Percentiles rank a stretch among this genome's conserved stretches.
These are phyloP conservation scores for Actenoides hombroni DNA, from an alignment of 2,113 vertebrate genomes.

Conservation along the genomic window DNA sequence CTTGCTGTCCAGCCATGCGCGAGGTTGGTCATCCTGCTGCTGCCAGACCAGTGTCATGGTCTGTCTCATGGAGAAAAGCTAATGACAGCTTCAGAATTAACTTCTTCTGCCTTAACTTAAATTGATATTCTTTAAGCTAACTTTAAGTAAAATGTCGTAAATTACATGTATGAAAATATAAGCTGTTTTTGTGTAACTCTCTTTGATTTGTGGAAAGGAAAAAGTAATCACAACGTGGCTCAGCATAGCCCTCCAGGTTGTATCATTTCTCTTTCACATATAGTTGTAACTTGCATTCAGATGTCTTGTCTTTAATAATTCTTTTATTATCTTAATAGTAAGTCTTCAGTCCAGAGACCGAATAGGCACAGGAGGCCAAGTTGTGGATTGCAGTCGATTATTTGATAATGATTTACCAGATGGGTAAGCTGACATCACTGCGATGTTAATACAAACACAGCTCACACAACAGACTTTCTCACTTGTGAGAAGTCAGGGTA, in stretches of 20 bases:
- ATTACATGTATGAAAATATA: not conserved
- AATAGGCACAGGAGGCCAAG: slow-evolving; percentile 92
- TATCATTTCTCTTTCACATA: not conserved
- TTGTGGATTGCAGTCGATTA: slow-evolving; percentile 93
- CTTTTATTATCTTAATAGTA: slow-evolving; percentile 79
- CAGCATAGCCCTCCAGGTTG: not conserved
- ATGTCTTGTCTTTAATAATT: slow-evolving; percentile 29
- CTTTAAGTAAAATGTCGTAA: not conserved
- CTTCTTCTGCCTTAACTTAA: not conserved
- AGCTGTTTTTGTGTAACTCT: not conserved
- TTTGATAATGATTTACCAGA: slow-evolving; percentile 96
- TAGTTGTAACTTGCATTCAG: not conserved
- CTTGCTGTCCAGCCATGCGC: not conserved
- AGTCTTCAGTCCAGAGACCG: slow-evolving; percentile 96
- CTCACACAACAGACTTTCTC: not conserved
- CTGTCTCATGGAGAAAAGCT: not conserved
- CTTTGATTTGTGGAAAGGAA: not conserved
- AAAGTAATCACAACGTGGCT: not conserved
- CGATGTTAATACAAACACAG: not conserved
- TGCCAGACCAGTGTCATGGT: fast-evolving
- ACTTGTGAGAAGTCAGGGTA: not conserved
- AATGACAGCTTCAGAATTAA: not conserved
- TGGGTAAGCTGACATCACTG: slow-evolving; percentile 79
- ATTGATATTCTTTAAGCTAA: not conserved
- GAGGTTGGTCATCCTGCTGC: not conserved